Evolutionary conservation across 1,140 invertebrate genomes (phyloP).

Genomic region (Archivesica marissinica): DNA sequence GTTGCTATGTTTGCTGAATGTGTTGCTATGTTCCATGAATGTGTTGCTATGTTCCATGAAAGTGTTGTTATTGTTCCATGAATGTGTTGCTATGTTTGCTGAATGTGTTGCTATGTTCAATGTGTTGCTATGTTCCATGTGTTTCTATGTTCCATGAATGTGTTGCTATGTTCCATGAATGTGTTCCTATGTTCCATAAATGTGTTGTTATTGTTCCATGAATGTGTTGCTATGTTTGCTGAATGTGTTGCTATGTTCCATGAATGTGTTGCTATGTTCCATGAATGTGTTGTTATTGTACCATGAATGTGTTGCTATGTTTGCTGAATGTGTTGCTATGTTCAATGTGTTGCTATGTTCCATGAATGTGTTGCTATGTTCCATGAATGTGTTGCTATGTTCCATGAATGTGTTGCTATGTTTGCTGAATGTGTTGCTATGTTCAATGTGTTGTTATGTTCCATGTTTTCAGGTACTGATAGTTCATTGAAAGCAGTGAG

Average conservation of each 20-base stretch:
- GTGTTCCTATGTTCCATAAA: not conserved
- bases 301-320: too few relatives aligned
- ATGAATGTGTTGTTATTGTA: not conserved
- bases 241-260: not conserved
- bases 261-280: not conserved
- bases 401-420: too few relatives aligned
- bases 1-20: not conserved
- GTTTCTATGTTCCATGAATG: not conserved
- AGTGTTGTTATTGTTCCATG: not conserved
- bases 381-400: too few relatives aligned
- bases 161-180: not conserved
- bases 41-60: not conserved
- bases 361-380: not conserved
- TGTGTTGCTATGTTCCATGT: not conserved
- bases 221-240: not conserved
- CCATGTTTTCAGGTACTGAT: conserved; percentile 72
- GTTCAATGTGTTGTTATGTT: not conserved
- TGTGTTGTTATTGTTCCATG: too few relatives aligned
- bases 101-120: not conserved
- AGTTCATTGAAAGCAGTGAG: conserved; percentile 75
- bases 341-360: not conserved
- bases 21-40: not conserved
- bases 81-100: too few relatives aligned
- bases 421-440: not conserved
- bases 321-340: not conserved